Evolutionary conservation across 1,140 invertebrate species (phyloP), one percentile per base, ranked within the genome.

Genomic region (Lepidurus couesii): DNA sequence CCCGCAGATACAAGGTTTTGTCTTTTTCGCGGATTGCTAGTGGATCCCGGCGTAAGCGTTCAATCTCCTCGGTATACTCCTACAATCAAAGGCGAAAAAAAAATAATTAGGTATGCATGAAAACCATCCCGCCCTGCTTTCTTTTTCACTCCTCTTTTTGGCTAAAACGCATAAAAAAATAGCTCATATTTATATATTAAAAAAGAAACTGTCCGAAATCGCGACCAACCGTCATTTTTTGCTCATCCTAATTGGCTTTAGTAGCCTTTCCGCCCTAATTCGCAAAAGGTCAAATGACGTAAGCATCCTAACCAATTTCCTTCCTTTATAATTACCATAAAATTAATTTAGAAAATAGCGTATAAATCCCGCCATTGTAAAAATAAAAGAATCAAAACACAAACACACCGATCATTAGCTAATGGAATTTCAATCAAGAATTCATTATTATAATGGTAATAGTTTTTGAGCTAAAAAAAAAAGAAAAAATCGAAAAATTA

Each of bases 31-130:
- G 87, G 1, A 91, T 88, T 1, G 95, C 95, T 73, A 89, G 86
- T 45, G 98, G 86, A 87, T 98, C 96, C 24, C 91, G 87, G 74
- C 93, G 89, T 0, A 98, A 84, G 80, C 91, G 87, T 82, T 97
- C 95, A 81, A 98, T 97, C 86, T 98, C 95, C 82, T 95, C 93
- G 0, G 91, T 92, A 82, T 96, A 98, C 82, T 96, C 93, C 86
- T 88, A 78, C 9, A 82, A 81, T 16, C 73, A 81, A 24, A 42
- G 9, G 53, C 16, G 44, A 42, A 76, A 75, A 78, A 11, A 16
- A 44, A 75, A n/a, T n/a, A n/a, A n/a, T n/a, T n/a, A n/a, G 34
- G 34, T 34, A 34, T 34, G 34, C 34, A 34, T 34, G 34, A 16
- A 65, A 1, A 65, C 16, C 16, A 65, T 13, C 21, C 53, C 53